Base-by-base conservation (phyloP, 2,797 vertebrate genomes). In the Glossophaga mutica region DNA sequence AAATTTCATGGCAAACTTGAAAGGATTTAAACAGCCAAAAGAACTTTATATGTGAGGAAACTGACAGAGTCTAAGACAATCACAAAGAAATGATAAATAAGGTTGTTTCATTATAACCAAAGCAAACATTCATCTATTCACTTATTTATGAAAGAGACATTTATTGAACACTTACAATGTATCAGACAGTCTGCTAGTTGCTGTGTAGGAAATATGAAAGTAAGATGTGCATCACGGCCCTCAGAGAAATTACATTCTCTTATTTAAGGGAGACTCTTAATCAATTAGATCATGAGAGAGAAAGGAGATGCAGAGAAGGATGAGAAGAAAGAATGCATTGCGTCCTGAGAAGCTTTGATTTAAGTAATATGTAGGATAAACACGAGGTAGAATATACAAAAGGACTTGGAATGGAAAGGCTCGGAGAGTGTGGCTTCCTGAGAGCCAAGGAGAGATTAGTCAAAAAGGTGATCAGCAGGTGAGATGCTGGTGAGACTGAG, bases 401-500 rank as follows among this genome's bases (percentile, higher is more conserved):
- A 32, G 26, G 2, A 22, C 14, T 14, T n/a, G 8, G 74, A 59
- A 46, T 21, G 9, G n/a, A 74, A 82, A 65, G 32, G 10, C 11
- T 24, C 2, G 0, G 24, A 65, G 55, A 8, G 0, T 18, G 5
- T 14, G 34, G 12, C 15, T 8, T 68, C 32, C 0, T 4, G 6
- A 4, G 9, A 73, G 9, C 22, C 19, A 46, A 10, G 21, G 29
- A 29, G 52, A 34, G 15, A 62, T 73, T 59, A 50, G 4, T 44
- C 16, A 19, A 9, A 11, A 19, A 0, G 19, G 42, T 9, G 19
- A 78, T 71, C 2, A 73, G 22, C 11, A 29, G 1, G 14, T 52
- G 18, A 62, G 62, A 73, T 14, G 24, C 9, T 59, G 22, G 3
- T 3, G 8, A 83, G 62, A 62, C 15, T 2, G 11, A 62, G 32